phyloP scores from a whole-genome alignment of 2,113 vertebrate species.

The Apodemus speciosus region DNA sequence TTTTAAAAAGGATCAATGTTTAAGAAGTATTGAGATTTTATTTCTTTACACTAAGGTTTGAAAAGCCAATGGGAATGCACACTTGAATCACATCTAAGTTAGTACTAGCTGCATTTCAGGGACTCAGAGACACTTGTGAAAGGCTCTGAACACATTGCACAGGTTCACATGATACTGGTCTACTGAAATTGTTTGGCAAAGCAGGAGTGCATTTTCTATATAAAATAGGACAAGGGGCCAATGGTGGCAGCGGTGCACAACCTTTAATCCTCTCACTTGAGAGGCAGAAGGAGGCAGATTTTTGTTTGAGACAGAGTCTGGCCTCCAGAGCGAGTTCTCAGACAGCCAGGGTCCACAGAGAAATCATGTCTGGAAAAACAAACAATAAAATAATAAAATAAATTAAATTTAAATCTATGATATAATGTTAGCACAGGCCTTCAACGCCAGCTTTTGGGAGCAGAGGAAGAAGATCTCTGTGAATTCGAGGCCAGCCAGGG shows the following conservation, averaged over 20 bases:
- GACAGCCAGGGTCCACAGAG: neutral
- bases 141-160: neutral
- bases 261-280: neutral
- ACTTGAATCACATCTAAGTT: neutral
- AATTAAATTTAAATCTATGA: neutral
- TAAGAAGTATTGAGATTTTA: conserved; percentile 13
- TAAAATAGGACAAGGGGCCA: neutral
- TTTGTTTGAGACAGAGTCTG: neutral
- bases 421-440: neutral
- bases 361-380: neutral
- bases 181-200: neutral
- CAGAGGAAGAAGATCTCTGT: neutral
- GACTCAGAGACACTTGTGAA: neutral
- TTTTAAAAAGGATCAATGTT: conserved; percentile 1
- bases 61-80: neutral
- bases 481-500: neutral
- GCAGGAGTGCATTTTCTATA: neutral
- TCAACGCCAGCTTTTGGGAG: neutral
- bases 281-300: neutral
- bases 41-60: neutral
- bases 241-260: too few relatives aligned
- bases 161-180: neutral
- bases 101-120: neutral
- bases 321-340: neutral
- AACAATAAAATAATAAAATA: neutral